Percentiles rank a stretch among this genome's conserved stretches.
These are phyloP conservation scores for Sepiola atlantica DNA, from an alignment of 2,888 invertebrate genomes.

Conservation along the genomic window DNA sequence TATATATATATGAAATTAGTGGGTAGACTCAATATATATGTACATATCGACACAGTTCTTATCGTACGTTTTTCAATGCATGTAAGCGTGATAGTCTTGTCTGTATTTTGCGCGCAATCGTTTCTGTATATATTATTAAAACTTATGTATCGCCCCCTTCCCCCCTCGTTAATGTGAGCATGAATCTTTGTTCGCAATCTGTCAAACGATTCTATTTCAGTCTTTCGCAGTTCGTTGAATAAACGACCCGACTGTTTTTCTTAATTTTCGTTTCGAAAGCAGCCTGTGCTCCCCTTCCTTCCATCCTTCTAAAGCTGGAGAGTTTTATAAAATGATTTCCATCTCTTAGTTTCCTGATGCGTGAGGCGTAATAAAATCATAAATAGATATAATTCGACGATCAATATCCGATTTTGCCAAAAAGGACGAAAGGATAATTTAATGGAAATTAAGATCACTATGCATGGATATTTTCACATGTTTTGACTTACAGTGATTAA, in stretches of 20 bases:
- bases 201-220: neutral
- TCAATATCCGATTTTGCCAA: neutral
- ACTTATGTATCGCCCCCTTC: neutral
- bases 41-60: no score
- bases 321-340: neutral
- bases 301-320: neutral
- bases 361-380: constrained; percentile 19
- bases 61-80: neutral
- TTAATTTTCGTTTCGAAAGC: neutral
- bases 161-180: neutral
- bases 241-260: neutral
- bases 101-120: neutral
- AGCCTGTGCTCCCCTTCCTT: neutral
- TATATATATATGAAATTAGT: no score
- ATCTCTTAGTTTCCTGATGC: constrained; percentile 11
- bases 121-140: neutral
- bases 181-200: neutral
- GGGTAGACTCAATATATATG: no score
- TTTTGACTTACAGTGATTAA: neutral
- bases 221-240: neutral
- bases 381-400: neutral
- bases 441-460: neutral
- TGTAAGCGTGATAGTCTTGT: neutral
- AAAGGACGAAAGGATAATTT: constrained; percentile 18
- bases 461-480: constrained; percentile 14